Conservation (phyloP, 2,888 invertebrate genomes). For the Ephialtes manifestator region DNA sequence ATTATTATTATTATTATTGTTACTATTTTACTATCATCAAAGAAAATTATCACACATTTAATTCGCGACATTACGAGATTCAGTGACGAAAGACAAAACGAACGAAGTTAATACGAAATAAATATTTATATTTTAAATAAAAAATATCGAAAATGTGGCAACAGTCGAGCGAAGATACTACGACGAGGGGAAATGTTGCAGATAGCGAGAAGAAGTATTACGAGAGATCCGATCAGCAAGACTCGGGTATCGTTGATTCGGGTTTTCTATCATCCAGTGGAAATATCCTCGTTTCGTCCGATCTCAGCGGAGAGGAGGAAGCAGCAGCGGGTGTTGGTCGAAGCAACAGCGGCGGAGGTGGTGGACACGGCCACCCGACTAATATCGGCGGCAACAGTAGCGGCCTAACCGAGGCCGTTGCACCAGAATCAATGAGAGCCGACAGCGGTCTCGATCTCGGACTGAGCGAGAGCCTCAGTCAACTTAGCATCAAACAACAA, state of each 20-base stretch:
- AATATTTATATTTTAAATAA: neutral
- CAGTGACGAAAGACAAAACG: neutral
- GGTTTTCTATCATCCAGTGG: slow-evolving; percentile 80
- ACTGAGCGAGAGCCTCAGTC: slow-evolving; percentile 89
- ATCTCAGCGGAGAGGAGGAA: slow-evolving; percentile 71
- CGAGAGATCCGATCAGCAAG: slow-evolving; percentile 60
- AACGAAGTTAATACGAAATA: neutral
- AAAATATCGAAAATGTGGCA: slow-evolving; percentile 72
- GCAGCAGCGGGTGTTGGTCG: neutral
- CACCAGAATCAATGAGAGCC: slow-evolving; percentile 86
- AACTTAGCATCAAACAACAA: slow-evolving; percentile 87
- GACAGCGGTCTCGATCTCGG: slow-evolving; percentile 90
- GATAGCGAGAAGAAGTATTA: slow-evolving; percentile 69
- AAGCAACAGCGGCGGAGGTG: slow-evolving; percentile 12
- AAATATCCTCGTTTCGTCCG: slow-evolving; percentile 74
- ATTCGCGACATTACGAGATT: neutral
- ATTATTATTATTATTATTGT: neutral
- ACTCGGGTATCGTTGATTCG: slow-evolving; percentile 79
- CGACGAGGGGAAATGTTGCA: slow-evolving; percentile 74
- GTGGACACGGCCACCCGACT: slow-evolving; percentile 5
- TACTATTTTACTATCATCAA: too few species aligned
- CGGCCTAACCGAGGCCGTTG: slow-evolving; percentile 20
- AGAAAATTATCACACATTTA: neutral
- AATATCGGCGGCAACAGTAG: slow-evolving; percentile 16
- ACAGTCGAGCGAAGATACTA: slow-evolving; percentile 57